Evolutionary conservation across 1,140 invertebrate species (phyloP).

Genomic region (Drosophila carrolli): DNA sequence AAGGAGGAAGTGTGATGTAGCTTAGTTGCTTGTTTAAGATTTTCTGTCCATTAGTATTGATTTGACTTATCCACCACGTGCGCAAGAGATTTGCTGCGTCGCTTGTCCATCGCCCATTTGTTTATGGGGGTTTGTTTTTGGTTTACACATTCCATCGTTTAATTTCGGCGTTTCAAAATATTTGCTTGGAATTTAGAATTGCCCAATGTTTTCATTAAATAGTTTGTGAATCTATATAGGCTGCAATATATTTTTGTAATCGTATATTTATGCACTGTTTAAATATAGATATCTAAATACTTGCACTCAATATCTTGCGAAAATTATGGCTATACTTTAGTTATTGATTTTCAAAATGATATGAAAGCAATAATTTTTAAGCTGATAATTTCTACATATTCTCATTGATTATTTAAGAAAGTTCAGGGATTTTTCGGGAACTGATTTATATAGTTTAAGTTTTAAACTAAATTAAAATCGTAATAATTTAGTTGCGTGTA

Average conservation of each 20-base stretch:
- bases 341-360: no score
- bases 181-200: not conserved
- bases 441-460: no score
- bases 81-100: not conserved
- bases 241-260: not conserved
- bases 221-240: not conserved
- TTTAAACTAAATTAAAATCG: not conserved
- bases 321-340: no score
- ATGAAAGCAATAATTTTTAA: no score
- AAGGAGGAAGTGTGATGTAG: not conserved
- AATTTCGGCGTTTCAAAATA: not conserved
- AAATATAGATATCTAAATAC: not conserved
- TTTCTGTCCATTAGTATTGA: constrained; percentile 12
- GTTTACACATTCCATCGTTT: not conserved
- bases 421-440: no score
- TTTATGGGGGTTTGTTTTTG: not conserved
- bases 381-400: no score
- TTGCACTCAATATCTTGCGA: no score
- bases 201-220: not conserved
- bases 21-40: not conserved
- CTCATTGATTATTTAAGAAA: no score
- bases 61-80: constrained; percentile 23
- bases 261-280: not conserved
- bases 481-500: constrained; percentile 9
- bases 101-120: not conserved